Conservation (phyloP, 1,140 invertebrate species). For the Bombus polaris region DNA sequence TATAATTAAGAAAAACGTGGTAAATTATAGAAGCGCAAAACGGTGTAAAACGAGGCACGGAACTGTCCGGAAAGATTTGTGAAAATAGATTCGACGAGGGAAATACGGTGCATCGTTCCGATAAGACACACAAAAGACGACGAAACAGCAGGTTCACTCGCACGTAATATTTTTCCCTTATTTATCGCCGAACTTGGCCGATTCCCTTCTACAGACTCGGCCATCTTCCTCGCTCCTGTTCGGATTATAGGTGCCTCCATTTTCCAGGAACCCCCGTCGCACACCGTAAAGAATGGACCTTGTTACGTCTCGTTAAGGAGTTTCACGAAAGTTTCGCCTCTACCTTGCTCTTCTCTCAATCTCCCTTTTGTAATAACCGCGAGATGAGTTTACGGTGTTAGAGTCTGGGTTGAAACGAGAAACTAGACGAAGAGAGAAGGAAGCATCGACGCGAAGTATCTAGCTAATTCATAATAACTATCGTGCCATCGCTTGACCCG, state of each 20-base stretch:
- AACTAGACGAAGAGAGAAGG: slow-evolving; percentile 15
- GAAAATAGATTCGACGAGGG: background rate
- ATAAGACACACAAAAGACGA: slow-evolving; percentile 18
- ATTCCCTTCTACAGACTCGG: background rate
- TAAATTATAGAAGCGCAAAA: background rate
- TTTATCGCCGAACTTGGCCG: slow-evolving; percentile 51
- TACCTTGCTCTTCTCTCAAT: slow-evolving; percentile 53
- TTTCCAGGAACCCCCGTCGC: slow-evolving; percentile 52
- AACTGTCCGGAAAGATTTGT: background rate
- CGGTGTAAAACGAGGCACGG: background rate
- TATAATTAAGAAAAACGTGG: background rate
- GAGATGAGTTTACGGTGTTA: slow-evolving; percentile 67
- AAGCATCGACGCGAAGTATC: slow-evolving; percentile 41
- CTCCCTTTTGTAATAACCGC: slow-evolving; percentile 68
- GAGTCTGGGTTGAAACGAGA: slow-evolving; percentile 43
- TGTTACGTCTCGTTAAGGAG: slow-evolving; percentile 72
- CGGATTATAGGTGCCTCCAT: slow-evolving; percentile 57
- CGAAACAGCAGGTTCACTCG: slow-evolving; percentile 1
- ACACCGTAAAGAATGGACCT: slow-evolving; percentile 66
- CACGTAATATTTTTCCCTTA: slow-evolving; percentile 56
- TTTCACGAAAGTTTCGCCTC: slow-evolving; percentile 65
- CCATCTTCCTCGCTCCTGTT: background rate
- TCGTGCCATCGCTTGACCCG: background rate
- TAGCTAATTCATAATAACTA: slow-evolving; percentile 55
- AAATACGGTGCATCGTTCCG: background rate